Evolutionary conservation across 2,888 invertebrate genomes (phyloP), one percentile per base, ranked within the genome.

Genomic region (Ormyrus nitidulus): DNA sequence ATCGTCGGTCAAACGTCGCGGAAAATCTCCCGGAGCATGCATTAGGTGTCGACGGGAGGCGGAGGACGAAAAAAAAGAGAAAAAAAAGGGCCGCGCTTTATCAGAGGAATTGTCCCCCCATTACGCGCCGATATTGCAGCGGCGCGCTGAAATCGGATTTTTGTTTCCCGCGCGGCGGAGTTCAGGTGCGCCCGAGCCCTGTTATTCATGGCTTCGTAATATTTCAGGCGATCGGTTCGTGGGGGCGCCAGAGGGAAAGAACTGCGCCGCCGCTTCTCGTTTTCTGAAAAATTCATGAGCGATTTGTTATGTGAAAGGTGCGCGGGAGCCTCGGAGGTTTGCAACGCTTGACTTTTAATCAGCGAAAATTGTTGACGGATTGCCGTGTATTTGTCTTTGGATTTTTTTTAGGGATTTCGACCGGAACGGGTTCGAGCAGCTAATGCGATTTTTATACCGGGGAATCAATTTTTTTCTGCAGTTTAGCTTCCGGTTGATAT

Each of bases 131-230:
- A 64, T 74, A 74, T 79, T 65, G 53, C 51, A 58, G 6, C 19
- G 5, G 53, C 34, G 53, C 34, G 34, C 34, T 34, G 34, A 66
- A 48, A 51, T 61, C 68, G 72, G 68, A 76, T 76, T 68, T 73
- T 54, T 56, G 44, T 53, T 54, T 48, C 8, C 2, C 9, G 51
- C 10, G 11, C 34, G 34, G 68, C 68, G 56, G 44, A 6, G 51
- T 34, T 34, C 34, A 34, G 34, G 34, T 34, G 34, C 34, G 34
- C 5, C 69, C 58, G 19, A 9, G 10, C 51, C 51, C 69, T 78
- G 74, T 71, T 74, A 75, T 78, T 77, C 77, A 78, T 66, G 61
- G 66, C 78, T 74, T 48, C 13, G 81, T 62, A 54, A 78, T 78
- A 81, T 77, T 77, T 81, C 77, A 77, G 59, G 6, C 70, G 7